phyloP scores from a whole-genome alignment of 2,888 invertebrate species.

The Malthinus flaveolus region DNA sequence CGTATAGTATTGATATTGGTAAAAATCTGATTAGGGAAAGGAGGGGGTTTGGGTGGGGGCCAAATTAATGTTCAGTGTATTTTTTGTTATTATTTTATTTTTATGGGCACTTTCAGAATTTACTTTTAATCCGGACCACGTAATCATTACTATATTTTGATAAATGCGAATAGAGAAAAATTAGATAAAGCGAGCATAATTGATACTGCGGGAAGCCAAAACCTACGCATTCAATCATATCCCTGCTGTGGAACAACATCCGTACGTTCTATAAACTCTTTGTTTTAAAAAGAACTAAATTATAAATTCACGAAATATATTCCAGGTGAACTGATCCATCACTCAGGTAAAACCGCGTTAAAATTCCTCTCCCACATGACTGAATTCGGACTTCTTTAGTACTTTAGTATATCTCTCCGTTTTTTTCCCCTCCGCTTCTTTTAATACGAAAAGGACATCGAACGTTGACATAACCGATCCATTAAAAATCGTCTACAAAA shows the following conservation, averaged over 20 bases:
- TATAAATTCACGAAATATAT: conserved; percentile 39
- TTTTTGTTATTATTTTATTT: too few relatives aligned
- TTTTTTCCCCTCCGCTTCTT: background rate
- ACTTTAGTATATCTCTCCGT: conserved; percentile 14
- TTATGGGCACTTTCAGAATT: too few relatives aligned
- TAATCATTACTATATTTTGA: conserved; percentile 13
- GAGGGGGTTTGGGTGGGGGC: too few relatives aligned
- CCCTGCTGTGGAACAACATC: conserved; percentile 47
- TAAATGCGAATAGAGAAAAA: conserved; percentile 10
- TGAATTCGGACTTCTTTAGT: conserved; percentile 19
- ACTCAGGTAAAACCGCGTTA: conserved; percentile 43
- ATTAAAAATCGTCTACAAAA: conserved; percentile 12
- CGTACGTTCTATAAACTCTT: conserved; percentile 40
- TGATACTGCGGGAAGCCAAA: conserved; percentile 48
- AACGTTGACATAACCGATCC: conserved; percentile 27
- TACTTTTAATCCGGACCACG: too few relatives aligned
- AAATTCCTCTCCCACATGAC: conserved; percentile 42
- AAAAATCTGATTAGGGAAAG: too few relatives aligned
- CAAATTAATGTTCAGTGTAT: too few relatives aligned
- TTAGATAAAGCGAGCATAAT: conserved; percentile 38
- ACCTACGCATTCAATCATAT: conserved; percentile 47
- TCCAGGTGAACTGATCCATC: conserved; percentile 45
- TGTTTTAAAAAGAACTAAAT: conserved; percentile 40
- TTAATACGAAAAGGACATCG: conserved; percentile 12
- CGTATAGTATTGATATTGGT: too few relatives aligned